phyloP scores from a whole-genome alignment of 1,140 invertebrate genomes.

The Mactra quadrangularis region DNA sequence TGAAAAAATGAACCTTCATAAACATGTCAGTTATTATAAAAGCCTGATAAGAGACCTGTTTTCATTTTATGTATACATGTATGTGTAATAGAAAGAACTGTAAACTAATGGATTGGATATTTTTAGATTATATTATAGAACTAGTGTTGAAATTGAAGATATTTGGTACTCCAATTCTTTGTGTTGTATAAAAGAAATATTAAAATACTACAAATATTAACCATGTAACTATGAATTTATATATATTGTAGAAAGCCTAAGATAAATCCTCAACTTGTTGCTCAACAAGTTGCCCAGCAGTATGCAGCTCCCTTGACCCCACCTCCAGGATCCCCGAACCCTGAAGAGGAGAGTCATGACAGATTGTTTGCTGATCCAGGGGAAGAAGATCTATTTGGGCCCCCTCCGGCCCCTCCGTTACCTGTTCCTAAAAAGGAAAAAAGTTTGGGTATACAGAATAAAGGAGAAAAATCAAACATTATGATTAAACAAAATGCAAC shows the following conservation, averaged over 20 bases:
- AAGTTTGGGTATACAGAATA: background rate
- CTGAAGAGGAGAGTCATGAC: constrained; percentile 25
- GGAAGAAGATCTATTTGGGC: constrained; percentile 30
- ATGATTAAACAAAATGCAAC: constrained; percentile 24
- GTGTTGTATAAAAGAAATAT: too few relatives aligned
- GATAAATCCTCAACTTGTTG: constrained; percentile 49
- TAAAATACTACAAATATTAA: too few relatives aligned
- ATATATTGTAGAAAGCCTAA: constrained; percentile 42
- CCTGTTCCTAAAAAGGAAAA: constrained; percentile 44
- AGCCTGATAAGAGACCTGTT: too few relatives aligned
- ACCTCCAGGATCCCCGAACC: constrained; percentile 11
- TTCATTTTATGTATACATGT: too few relatives aligned
- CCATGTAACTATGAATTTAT: too few relatives aligned
- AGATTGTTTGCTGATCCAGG: background rate
- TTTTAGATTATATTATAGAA: too few relatives aligned
- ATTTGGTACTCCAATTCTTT: too few relatives aligned
- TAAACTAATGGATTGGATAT: too few relatives aligned
- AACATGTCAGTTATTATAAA: too few relatives aligned
- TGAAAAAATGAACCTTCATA: too few relatives aligned
- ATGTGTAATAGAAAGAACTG: too few relatives aligned
- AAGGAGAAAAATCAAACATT: constrained; percentile 44
- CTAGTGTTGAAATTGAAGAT: too few relatives aligned
- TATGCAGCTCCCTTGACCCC: constrained; percentile 39
- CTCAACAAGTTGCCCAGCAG: constrained; percentile 58
- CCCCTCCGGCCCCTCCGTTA: constrained; percentile 32